phyloP scores from a whole-genome alignment of 2,797 vertebrate genomes.

The Manis pentadactyla region DNA sequence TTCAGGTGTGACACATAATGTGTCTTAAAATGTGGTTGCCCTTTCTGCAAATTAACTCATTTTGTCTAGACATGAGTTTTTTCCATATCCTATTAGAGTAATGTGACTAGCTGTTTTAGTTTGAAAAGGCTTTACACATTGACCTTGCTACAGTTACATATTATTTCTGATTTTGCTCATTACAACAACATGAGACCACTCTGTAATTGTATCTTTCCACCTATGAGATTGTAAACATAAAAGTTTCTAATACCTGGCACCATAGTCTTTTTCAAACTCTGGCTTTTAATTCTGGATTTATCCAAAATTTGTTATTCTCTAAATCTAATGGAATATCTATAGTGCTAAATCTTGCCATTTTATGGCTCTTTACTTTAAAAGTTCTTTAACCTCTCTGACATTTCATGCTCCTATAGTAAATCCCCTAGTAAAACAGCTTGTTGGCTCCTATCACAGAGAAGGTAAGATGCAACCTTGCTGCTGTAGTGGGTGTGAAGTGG shows the following conservation, averaged over 20 bases:
- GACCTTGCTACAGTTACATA: not conserved
- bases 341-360: not conserved
- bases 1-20: not conserved
- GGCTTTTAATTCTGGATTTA: conserved; percentile 24
- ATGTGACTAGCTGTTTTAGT: not conserved
- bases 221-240: not conserved
- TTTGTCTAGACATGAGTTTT: conserved; percentile 38
- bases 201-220: not conserved
- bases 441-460: not conserved
- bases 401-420: not conserved
- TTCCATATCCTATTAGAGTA: not conserved
- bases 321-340: not conserved
- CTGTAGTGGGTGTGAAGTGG: accelerated
- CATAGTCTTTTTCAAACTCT: not conserved
- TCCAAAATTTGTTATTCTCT: conserved; percentile 5
- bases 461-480: not conserved
- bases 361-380: not conserved
- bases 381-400: not conserved
- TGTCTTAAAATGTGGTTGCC: conserved; percentile 42
- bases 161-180: not conserved
- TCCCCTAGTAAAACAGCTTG: not conserved
- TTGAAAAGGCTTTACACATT: not conserved
- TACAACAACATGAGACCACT: not conserved
- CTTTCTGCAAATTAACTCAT: conserved; percentile 33
- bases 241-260: not conserved